Percentiles rank a stretch among this genome's conserved stretches.
Evolutionary conservation across 2,113 vertebrate genomes (phyloP).

Genomic region (Meleagris gallopavo): DNA sequence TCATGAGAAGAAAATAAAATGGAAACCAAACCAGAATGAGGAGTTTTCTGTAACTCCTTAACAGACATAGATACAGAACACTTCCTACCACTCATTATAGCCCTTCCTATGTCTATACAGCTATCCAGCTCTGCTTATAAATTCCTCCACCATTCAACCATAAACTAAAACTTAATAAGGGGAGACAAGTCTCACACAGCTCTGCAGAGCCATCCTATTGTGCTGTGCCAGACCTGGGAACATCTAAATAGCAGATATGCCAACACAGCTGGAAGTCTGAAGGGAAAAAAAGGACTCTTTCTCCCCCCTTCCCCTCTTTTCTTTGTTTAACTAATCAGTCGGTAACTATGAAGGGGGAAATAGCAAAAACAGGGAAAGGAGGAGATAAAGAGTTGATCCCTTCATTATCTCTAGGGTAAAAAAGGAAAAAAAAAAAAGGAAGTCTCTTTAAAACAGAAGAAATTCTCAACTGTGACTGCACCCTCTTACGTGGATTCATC

Average conservation of each 20-base stretch:
- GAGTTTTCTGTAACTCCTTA: conserved; percentile 7
- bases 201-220: conserved; percentile 24
- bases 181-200: conserved; percentile 29
- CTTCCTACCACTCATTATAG: neutral
- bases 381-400: conserved; percentile 15
- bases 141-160: conserved; percentile 31
- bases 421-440: neutral
- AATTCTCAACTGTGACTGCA: conserved; percentile 4
- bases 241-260: conserved; percentile 45
- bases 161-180: conserved; percentile 44
- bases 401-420: conserved; percentile 22
- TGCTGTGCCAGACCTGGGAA: neutral
- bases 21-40: neutral
- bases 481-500: neutral
- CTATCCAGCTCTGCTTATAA: conserved; percentile 9
- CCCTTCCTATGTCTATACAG: neutral
- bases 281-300: neutral
- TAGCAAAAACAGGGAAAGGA: conserved; percentile 3
- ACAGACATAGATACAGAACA: neutral
- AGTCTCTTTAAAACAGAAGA: neutral
- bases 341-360: neutral
- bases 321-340: conserved; percentile 7
- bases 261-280: conserved; percentile 42
- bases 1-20: neutral
- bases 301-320: neutral